These are phyloP conservation scores for Hoplodrina ambigua DNA, from an alignment of 2,888 invertebrate genomes.

Conservation along the genomic window DNA sequence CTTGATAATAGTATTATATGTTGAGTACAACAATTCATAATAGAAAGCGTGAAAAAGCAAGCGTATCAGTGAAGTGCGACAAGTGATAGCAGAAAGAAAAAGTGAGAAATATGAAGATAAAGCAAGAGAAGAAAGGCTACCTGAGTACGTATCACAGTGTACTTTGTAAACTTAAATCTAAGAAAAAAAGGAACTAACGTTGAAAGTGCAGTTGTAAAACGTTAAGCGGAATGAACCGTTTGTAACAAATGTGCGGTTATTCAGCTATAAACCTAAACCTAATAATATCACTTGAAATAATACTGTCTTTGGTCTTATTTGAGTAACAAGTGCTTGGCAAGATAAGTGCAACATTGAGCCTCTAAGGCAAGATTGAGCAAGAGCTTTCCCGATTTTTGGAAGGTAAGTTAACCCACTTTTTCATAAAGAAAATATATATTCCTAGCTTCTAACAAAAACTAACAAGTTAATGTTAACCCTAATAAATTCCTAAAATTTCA, in stretches of 20 bases:
- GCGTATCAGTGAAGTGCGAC: constrained; percentile 56
- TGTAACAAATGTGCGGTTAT: constrained; percentile 90
- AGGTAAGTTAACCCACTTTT: constrained; percentile 23
- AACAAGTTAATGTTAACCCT: constrained; percentile 37
- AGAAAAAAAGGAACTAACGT: constrained; percentile 75
- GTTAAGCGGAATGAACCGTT: constrained; percentile 84
- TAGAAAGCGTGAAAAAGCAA: constrained; percentile 55
- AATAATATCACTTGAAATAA: constrained; percentile 80
- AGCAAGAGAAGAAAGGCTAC: constrained; percentile 69
- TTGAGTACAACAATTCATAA: constrained; percentile 21
- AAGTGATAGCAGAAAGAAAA: constrained; percentile 28
- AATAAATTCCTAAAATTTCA: constrained; percentile 4
- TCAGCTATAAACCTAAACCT: constrained; percentile 73
- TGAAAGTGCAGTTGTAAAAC: constrained; percentile 70
- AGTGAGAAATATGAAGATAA: constrained; percentile 50
- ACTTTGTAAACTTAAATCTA: constrained; percentile 78
- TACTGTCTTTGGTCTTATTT: constrained; percentile 88
- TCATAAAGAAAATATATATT: constrained; percentile 32
- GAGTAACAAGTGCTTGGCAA: constrained; percentile 73
- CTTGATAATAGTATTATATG: constrained; percentile 8
- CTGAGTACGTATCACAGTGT: constrained; percentile 88
- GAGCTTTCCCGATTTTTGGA: constrained; percentile 18
- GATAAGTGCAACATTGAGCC: constrained; percentile 49
- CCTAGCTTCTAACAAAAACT: constrained; percentile 38
- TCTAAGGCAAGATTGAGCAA: constrained; percentile 44